These are phyloP conservation scores for Drosophila subobscura DNA, from an alignment of 1,140 invertebrate species.

Conservation along the genomic window DNA sequence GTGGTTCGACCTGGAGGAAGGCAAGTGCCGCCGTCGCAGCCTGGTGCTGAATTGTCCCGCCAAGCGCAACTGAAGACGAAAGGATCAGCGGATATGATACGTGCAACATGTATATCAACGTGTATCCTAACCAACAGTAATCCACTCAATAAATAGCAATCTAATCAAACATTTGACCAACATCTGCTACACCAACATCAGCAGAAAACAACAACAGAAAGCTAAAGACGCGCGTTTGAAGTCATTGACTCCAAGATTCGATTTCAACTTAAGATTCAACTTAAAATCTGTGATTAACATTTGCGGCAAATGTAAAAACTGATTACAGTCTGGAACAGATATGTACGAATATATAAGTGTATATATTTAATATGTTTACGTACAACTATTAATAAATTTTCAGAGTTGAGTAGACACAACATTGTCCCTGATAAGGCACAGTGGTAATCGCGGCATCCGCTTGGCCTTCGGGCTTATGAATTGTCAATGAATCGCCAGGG, in stretches of 20 bases:
- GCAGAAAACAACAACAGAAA: not conserved
- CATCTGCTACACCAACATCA: not conserved
- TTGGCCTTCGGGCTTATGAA: not conserved
- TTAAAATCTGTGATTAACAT: slow-evolving; percentile 5
- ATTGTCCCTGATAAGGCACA: slow-evolving; percentile 3
- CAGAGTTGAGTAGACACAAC: not conserved
- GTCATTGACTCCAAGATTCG: slow-evolving; percentile 17
- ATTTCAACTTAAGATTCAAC: too few relatives aligned
- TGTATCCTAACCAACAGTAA: slow-evolving; percentile 45
- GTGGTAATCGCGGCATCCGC: slow-evolving; percentile 15
- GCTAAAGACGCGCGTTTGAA: not conserved
- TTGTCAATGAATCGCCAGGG: not conserved
- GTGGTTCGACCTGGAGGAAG: slow-evolving; percentile 55
- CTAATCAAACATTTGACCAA: slow-evolving; percentile 10
- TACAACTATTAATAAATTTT: not conserved
- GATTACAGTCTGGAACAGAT: slow-evolving; percentile 1
- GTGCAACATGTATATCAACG: slow-evolving; percentile 6
- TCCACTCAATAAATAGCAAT: slow-evolving; percentile 38
- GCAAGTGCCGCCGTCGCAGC: slow-evolving; percentile 35
- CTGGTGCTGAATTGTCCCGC: slow-evolving; percentile 54
- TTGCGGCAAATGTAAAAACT: not conserved
- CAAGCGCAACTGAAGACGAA: slow-evolving; percentile 41
- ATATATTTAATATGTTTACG: not conserved
- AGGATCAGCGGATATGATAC: not conserved
- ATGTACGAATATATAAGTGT: not conserved